Conservation (phyloP, 2,888 invertebrate genomes). For the Drosophila monieri region DNA sequence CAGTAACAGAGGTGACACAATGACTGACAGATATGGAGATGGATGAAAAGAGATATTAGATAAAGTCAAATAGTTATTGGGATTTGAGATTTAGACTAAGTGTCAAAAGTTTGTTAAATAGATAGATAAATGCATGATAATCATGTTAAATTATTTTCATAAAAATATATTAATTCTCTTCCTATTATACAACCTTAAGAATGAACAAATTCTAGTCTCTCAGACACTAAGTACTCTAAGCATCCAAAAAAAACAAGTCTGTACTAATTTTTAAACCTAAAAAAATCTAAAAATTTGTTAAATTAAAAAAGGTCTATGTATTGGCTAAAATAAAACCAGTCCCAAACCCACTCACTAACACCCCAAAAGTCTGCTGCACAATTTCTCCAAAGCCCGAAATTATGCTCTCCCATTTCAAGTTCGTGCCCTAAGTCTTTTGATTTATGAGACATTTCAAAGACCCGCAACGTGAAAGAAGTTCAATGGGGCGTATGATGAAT, state of each 20-base stretch:
- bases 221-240: background rate
- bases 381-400: conserved; percentile 1
- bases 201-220: background rate
- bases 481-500: background rate
- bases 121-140: background rate
- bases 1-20: background rate
- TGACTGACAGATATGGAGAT: background rate
- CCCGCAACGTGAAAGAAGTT: background rate
- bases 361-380: conserved; percentile 10
- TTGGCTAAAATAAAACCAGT: background rate
- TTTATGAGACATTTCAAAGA: background rate
- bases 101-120: background rate
- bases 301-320: background rate
- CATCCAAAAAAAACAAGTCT: too few relatives aligned
- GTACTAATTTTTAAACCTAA: background rate
- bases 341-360: background rate
- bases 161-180: background rate
- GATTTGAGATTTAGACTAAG: background rate
- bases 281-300: background rate
- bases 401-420: conserved; percentile 35
- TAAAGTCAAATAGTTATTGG: background rate
- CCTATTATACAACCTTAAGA: too few relatives aligned
- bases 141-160: background rate
- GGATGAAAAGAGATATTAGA: background rate
- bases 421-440: conserved; percentile 48